Conservation (phyloP, 1,140 invertebrate species). For the Patella vulgata region DNA sequence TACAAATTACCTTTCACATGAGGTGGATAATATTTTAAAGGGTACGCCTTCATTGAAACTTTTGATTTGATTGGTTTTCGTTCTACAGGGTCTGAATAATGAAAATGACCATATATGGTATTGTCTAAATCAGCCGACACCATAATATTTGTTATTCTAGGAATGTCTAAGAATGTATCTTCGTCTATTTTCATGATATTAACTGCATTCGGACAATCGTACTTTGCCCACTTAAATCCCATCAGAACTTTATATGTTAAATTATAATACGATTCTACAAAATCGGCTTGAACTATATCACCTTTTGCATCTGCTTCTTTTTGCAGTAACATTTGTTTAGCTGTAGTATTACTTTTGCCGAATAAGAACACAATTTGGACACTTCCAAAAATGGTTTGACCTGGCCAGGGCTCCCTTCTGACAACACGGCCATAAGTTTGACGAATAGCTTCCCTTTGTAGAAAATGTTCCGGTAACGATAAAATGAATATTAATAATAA, state of each 20-base stretch:
- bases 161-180: conserved; percentile 67
- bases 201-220: conserved; percentile 72
- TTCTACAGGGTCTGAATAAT: conserved; percentile 27
- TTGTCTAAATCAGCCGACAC: neutral
- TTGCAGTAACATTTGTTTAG: neutral
- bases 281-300: conserved; percentile 82
- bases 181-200: conserved; percentile 69
- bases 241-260: conserved; percentile 87
- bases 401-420: conserved; percentile 26
- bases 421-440: conserved; percentile 38
- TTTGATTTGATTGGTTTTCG: conserved; percentile 43
- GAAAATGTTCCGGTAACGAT: conserved; percentile 4
- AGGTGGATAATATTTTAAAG: conserved; percentile 41
- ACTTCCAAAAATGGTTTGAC: too few relatives aligned
- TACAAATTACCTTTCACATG: conserved; percentile 55
- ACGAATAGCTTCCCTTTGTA: conserved; percentile 24
- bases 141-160: conserved; percentile 2
- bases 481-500: conserved; percentile 18
- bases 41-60: conserved; percentile 37
- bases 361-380: too few relatives aligned
- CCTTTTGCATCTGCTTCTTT: conserved; percentile 57
- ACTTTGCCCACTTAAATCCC: conserved; percentile 80
- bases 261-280: conserved; percentile 82
- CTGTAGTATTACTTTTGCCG: too few relatives aligned
- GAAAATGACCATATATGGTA: conserved; percentile 16